Conservation (phyloP, 2,113 vertebrate species). For the Aleadryas rufinucha region DNA sequence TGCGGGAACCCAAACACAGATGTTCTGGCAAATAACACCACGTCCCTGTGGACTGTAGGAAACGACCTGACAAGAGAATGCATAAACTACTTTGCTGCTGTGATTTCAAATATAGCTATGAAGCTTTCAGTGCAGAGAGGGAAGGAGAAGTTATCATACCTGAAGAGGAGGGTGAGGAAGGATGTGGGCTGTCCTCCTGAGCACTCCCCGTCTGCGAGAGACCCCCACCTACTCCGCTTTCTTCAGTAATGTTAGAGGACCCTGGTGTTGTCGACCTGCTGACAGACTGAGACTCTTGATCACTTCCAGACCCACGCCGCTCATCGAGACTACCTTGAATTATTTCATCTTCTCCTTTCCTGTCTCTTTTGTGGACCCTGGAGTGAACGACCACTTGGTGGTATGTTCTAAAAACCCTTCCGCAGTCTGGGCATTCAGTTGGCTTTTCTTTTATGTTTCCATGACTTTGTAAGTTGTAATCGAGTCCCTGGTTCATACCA, state of each 20-base stretch:
- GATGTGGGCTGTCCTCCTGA: conserved; percentile 97
- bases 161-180: conserved; percentile 95
- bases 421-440: conserved; percentile 95
- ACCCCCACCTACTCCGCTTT: conserved; percentile 90
- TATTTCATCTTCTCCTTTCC: conserved; percentile 83
- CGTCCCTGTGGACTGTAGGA: background rate
- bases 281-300: conserved; percentile 97
- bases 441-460: conserved; percentile 89
- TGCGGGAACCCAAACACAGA: background rate
- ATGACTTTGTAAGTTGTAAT: conserved; percentile 84
- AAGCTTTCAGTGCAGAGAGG: background rate
- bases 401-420: conserved; percentile 95
- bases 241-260: conserved; percentile 96
- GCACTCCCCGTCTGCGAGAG: conserved; percentile 95
- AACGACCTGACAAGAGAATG: background rate
- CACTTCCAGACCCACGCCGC: conserved; percentile 93
- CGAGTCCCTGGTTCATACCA: conserved; percentile 84
- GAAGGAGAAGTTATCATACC: conserved; percentile 76
- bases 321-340: conserved; percentile 85
- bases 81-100: background rate
- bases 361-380: conserved; percentile 91
- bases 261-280: conserved; percentile 96
- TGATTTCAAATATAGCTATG: background rate
- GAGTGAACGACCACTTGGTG: conserved; percentile 99
- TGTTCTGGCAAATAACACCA: background rate